Evolutionary conservation across 2,888 invertebrate species (phyloP).

Genomic region (Uropetala carovei): DNA sequence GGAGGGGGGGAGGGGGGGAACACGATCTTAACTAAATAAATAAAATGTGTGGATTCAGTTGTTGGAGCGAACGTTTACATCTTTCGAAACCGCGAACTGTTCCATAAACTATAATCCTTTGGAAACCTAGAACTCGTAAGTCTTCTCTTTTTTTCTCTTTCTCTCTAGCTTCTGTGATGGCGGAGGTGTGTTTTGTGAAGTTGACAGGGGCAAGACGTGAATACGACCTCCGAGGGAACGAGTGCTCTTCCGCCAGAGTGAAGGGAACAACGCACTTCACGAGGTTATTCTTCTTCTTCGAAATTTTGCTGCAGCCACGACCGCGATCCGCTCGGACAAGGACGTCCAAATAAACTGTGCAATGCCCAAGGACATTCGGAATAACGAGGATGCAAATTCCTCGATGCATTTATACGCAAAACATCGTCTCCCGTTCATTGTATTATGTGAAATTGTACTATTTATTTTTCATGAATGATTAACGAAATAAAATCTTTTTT

Average conservation of each 20-base stretch:
- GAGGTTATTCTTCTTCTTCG: neutral
- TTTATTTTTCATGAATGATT: neutral
- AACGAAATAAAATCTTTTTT: neutral
- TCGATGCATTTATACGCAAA: neutral
- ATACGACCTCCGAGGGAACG: neutral
- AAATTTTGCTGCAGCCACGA: neutral
- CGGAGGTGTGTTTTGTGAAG: slow-evolving; percentile 69
- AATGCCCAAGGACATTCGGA: too few species aligned
- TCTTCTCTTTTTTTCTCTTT: neutral
- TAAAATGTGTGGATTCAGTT: too few species aligned
- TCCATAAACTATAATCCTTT: too few species aligned
- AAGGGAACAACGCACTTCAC: neutral
- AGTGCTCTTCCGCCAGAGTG: neutral
- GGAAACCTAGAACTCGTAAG: too few species aligned
- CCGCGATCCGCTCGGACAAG: neutral
- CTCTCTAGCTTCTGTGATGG: slow-evolving; percentile 67
- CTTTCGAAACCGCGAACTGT: too few species aligned
- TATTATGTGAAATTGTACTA: neutral
- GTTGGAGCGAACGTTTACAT: too few species aligned
- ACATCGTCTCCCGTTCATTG: neutral
- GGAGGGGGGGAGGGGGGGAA: too few species aligned
- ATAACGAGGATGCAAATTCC: too few species aligned
- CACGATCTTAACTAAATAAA: too few species aligned
- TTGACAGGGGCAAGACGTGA: slow-evolving; percentile 64
- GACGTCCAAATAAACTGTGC: neutral